phyloP scores from a whole-genome alignment of 2,113 vertebrate genomes.

The Heptranchias perlo region DNA sequence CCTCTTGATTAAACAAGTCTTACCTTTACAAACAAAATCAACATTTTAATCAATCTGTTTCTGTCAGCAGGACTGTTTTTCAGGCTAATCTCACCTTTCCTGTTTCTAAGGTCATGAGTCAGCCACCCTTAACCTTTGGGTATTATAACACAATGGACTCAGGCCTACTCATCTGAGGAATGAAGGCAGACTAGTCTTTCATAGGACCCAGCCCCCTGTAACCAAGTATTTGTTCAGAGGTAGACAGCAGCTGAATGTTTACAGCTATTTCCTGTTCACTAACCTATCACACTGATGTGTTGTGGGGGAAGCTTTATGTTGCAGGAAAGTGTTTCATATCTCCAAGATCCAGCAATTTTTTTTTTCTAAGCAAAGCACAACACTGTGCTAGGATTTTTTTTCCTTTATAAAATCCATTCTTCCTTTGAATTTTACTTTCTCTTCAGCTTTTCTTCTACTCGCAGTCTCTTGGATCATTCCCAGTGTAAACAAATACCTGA shows the following conservation, averaged over 20 bases:
- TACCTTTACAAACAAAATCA: not conserved
- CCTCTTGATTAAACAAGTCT: not conserved
- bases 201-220: not conserved
- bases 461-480: not conserved
- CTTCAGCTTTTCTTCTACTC: not conserved
- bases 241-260: not conserved
- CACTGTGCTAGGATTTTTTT: not conserved
- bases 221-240: not conserved
- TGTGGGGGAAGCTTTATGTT: not conserved
- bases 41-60: constrained; percentile 17
- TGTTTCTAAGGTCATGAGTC: constrained; percentile 4
- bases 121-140: not conserved
- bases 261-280: not conserved
- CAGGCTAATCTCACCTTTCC: not conserved
- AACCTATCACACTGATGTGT: not conserved
- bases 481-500: not conserved
- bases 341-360: not conserved
- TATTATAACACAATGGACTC: not conserved
- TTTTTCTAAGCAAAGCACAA: not conserved
- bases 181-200: constrained; percentile 29
- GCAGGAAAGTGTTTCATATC: not conserved
- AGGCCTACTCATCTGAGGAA: not conserved
- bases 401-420: not conserved
- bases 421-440: not conserved
- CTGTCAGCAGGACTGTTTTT: not conserved